Evolutionary conservation across 2,888 invertebrate species (phyloP).

Genomic region (Diaprepes abbreviatus): DNA sequence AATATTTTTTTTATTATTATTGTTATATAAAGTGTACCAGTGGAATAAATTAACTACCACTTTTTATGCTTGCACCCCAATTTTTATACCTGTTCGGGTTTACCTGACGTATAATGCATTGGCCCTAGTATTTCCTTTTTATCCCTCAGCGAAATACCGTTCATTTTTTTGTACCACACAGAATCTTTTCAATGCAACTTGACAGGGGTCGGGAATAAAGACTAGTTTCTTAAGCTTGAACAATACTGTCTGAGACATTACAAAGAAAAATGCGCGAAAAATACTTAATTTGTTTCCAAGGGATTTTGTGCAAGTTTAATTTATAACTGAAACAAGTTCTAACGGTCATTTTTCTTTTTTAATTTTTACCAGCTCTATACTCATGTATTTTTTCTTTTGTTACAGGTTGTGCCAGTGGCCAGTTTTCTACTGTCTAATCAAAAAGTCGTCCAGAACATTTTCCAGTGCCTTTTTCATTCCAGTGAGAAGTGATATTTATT

Average conservation of each 20-base stretch:
- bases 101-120: slow-evolving; percentile 56
- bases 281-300: slow-evolving; percentile 24
- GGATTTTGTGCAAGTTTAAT: slow-evolving; percentile 21
- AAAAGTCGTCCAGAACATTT: slow-evolving; percentile 51
- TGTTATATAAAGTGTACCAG: not conserved
- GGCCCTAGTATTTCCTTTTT: slow-evolving; percentile 53
- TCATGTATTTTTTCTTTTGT: slow-evolving; percentile 54
- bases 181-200: slow-evolving; percentile 56
- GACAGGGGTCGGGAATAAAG: slow-evolving; percentile 51
- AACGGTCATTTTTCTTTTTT: slow-evolving; percentile 50
- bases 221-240: slow-evolving; percentile 54
- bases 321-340: slow-evolving; percentile 43
- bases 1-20: slow-evolving; percentile 14
- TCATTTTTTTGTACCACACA: slow-evolving; percentile 55
- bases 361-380: slow-evolving; percentile 55
- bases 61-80: slow-evolving; percentile 44
- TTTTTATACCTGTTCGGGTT: slow-evolving; percentile 58
- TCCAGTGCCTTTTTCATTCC: slow-evolving; percentile 65
- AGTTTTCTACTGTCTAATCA: slow-evolving; percentile 55
- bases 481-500: slow-evolving; percentile 60
- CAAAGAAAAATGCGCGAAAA: slow-evolving; percentile 54
- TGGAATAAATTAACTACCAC: slow-evolving; percentile 30
- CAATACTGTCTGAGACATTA: slow-evolving; percentile 60
- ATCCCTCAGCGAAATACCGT: slow-evolving; percentile 58
- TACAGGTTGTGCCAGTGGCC: slow-evolving; percentile 58